phyloP scores from a whole-genome alignment of 1,140 invertebrate genomes.

The Drosophila teissieri region DNA sequence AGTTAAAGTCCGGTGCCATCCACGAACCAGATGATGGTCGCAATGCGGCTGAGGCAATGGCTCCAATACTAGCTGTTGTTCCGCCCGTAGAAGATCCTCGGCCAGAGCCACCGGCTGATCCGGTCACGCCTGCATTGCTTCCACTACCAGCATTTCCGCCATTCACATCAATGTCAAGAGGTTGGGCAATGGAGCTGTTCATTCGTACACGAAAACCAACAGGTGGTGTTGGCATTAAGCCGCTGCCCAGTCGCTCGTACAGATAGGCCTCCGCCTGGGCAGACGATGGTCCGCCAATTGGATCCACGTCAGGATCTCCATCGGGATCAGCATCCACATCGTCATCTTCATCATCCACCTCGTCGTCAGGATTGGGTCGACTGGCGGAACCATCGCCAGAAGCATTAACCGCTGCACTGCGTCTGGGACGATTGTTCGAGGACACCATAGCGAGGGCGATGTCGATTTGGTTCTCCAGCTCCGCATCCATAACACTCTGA shows the following conservation, averaged over 20 bases:
- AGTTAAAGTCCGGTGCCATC: slow-evolving; percentile 68
- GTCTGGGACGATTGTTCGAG: slow-evolving; percentile 63
- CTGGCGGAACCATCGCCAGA: slow-evolving; percentile 9
- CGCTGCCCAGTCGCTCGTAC: slow-evolving; percentile 44
- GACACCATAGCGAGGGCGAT: slow-evolving; percentile 40
- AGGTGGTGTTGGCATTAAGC: slow-evolving; percentile 55
- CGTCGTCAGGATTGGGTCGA: slow-evolving; percentile 10
- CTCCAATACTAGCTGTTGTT: slow-evolving; percentile 9
- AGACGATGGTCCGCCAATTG: background rate
- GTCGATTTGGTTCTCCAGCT: slow-evolving; percentile 58
- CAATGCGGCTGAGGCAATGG: slow-evolving; percentile 27
- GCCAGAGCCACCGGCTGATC: background rate
- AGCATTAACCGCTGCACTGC: slow-evolving; percentile 64
- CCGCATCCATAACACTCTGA: slow-evolving; percentile 18
- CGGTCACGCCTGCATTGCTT: background rate
- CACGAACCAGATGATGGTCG: slow-evolving; percentile 65
- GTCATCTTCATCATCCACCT: slow-evolving; percentile 35
- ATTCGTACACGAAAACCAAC: slow-evolving; percentile 59
- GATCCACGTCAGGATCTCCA: slow-evolving; percentile 11
- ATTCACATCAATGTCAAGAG: slow-evolving; percentile 69
- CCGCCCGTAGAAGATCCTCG: slow-evolving; percentile 11
- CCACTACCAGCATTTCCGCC: slow-evolving; percentile 22
- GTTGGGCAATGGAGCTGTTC: slow-evolving; percentile 65
- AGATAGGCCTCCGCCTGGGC: slow-evolving; percentile 33
- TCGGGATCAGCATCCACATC: slow-evolving; percentile 28